phyloP scores from a whole-genome alignment of 2,888 invertebrate species.

The Hyposoter dolosus region DNA sequence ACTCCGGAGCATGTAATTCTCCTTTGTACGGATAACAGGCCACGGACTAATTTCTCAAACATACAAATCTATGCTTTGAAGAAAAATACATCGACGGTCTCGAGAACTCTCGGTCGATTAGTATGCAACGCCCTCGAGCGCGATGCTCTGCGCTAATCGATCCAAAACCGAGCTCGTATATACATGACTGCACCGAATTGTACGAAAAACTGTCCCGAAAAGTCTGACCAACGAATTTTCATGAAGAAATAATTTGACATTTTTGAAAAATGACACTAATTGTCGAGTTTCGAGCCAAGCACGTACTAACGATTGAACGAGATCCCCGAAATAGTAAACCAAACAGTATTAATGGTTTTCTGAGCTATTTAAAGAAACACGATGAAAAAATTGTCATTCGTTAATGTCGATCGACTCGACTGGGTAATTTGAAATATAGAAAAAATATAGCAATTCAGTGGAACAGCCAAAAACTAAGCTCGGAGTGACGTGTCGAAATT shows the following conservation, averaged over 20 bases:
- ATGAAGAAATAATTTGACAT: neutral
- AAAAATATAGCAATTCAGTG: neutral
- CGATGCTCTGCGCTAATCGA: neutral
- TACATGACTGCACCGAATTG: neutral
- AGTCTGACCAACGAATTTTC: neutral
- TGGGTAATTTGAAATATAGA: neutral
- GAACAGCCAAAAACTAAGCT: neutral
- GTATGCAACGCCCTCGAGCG: neutral
- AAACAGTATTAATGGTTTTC: neutral
- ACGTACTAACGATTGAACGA: neutral
- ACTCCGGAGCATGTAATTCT: constrained; percentile 7
- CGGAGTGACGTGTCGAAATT: neutral
- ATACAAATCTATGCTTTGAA: neutral
- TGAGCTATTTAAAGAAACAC: neutral
- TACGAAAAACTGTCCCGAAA: neutral
- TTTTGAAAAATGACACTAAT: neutral
- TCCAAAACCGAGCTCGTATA: neutral
- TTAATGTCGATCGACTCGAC: neutral
- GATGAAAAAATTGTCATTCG: neutral
- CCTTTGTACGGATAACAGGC: neutral
- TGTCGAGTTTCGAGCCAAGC: neutral
- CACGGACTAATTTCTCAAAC: constrained; percentile 7
- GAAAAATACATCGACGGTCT: neutral
- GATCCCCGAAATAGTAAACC: neutral
- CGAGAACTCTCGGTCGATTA: constrained; percentile 2